Conservation (phyloP, 2,113 vertebrate species). For the Erythrocercus mccallii region DNA sequence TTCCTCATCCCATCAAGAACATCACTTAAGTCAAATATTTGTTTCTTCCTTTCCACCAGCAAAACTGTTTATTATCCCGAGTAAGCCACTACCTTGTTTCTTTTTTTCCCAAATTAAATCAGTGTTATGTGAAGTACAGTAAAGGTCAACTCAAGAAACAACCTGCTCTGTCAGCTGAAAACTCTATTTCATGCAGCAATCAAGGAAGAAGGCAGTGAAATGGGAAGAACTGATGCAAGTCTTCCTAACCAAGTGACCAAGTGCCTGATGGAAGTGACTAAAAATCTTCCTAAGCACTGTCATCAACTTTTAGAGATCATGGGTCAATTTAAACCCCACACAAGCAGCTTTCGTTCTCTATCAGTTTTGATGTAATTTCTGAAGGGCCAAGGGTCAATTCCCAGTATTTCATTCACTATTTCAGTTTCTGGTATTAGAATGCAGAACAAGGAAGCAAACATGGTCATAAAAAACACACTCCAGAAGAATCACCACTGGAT, state of each 20-base stretch:
- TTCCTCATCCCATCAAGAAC: background rate
- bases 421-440: background rate
- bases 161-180: background rate
- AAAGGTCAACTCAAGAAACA: background rate
- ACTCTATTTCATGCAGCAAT: background rate
- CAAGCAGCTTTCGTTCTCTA: background rate
- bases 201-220: background rate
- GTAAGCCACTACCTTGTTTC: background rate
- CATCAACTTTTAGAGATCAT: background rate
- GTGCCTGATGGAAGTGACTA: background rate
- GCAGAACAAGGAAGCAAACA: background rate
- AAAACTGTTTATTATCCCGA: background rate
- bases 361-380: background rate
- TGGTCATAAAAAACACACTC: background rate
- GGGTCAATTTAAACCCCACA: background rate
- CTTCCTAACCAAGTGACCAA: background rate
- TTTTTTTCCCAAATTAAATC: background rate
- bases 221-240: background rate
- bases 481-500: background rate
- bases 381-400: background rate
- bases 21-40: background rate
- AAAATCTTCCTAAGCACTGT: background rate
- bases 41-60: background rate
- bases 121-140: background rate
- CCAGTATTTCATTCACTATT: background rate